Evolutionary conservation across 2,113 vertebrate species (phyloP).

Genomic region (Serinus canaria): DNA sequence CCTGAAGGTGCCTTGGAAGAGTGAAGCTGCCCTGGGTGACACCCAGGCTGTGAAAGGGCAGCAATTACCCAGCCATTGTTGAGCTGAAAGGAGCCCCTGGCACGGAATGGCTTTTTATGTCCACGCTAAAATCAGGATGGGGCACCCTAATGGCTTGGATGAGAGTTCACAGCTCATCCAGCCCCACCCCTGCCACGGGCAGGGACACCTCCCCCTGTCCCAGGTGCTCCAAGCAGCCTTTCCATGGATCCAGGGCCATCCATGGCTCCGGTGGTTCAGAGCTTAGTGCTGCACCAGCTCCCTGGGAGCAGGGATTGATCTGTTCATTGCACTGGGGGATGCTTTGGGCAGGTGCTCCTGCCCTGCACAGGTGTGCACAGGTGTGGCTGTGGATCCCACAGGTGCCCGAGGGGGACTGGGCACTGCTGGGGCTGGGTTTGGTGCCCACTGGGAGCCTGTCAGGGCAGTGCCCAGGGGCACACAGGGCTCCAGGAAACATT

Average conservation of each 20-base stretch:
- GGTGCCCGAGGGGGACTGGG: not conserved
- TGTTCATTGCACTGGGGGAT: constrained; percentile 8
- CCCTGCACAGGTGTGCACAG: not conserved
- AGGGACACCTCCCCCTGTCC: not conserved
- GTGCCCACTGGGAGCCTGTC: rapidly evolving
- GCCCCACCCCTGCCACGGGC: not conserved
- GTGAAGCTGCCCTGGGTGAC: not conserved
- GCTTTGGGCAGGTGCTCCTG: not conserved
- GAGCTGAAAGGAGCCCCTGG: not conserved
- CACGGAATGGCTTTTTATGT: not conserved
- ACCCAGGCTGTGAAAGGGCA: not conserved
- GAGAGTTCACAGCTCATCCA: not conserved
- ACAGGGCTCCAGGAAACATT: not conserved
- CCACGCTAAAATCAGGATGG: rapidly evolving
- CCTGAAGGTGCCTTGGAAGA: not conserved
- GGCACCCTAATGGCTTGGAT: rapidly evolving
- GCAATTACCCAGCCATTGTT: not conserved
- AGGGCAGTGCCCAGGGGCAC: not conserved
- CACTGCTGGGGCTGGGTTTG: not conserved
- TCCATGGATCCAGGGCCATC: not conserved
- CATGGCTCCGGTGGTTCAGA: rapidly evolving
- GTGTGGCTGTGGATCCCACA: not conserved
- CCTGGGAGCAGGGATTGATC: not conserved
- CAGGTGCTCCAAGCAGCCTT: not conserved
- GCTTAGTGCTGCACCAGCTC: not conserved